Evolutionary conservation across 1,140 invertebrate species (phyloP).

Genomic region (Aphaenogaster rudis): DNA sequence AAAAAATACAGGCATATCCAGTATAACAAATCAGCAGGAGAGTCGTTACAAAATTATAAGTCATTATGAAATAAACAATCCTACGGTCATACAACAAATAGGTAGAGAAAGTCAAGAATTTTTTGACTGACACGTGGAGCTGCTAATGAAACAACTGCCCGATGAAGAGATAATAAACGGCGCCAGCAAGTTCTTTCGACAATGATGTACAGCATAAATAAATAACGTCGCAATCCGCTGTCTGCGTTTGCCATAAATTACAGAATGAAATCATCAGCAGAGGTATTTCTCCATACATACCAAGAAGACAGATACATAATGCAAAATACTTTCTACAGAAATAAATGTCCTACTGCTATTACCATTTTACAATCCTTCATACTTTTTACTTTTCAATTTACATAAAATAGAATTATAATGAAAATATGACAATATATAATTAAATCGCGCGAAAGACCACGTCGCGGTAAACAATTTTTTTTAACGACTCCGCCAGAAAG

Average conservation of each 20-base stretch:
- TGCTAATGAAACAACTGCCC: background rate
- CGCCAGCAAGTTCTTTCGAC: constrained; percentile 3
- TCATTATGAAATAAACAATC: constrained; percentile 17
- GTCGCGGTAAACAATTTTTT: background rate
- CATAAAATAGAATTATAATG: background rate
- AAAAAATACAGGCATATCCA: background rate
- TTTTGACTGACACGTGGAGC: constrained; percentile 11
- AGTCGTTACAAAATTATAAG: background rate
- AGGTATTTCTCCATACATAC: background rate
- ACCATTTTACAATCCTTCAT: background rate
- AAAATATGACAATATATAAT: background rate
- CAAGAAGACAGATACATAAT: background rate
- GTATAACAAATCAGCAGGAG: background rate
- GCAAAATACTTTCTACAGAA: background rate
- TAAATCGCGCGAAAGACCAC: background rate
- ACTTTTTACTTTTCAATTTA: background rate
- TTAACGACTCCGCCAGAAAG: background rate
- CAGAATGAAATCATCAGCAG: background rate
- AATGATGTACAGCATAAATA: background rate
- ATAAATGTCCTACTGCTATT: background rate
- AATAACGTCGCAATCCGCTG: background rate
- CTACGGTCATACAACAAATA: background rate
- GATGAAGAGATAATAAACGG: background rate
- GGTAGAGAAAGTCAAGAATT: constrained; percentile 60
- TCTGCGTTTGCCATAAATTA: background rate